Percentiles rank a stretch among this genome's conserved stretches.
These are phyloP conservation scores for Schizopygopsis pylzovi DNA, from an alignment of 2,797 vertebrate genomes.

Conservation along the genomic window DNA sequence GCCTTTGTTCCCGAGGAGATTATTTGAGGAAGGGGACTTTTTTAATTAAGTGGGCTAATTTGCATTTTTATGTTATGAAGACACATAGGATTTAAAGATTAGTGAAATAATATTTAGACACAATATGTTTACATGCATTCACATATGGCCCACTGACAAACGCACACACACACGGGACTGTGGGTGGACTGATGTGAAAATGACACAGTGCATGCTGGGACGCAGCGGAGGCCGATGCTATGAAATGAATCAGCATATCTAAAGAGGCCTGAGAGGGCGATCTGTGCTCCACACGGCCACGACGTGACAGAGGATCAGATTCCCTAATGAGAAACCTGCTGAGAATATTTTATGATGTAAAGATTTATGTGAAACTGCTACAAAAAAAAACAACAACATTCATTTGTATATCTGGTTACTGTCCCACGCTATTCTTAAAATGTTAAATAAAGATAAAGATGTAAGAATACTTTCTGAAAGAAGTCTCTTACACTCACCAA, in stretches of 20 bases:
- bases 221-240: neutral
- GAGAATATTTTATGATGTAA: constrained; percentile 7
- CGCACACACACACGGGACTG: constrained; percentile 5
- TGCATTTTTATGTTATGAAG: constrained; percentile 24
- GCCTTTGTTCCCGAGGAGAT: neutral
- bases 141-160: constrained; percentile 1
- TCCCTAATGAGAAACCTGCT: constrained; percentile 69
- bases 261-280: constrained; percentile 33
- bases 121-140: constrained; percentile 2
- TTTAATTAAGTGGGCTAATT: constrained; percentile 33
- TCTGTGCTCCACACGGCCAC: constrained; percentile 7
- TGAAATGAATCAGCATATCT: constrained; percentile 47
- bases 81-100: constrained; percentile 29
- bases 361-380: neutral
- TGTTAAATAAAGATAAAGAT: neutral
- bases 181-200: constrained; percentile 37
- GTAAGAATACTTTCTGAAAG: too few species aligned
- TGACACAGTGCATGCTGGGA: constrained; percentile 33
- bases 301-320: constrained; percentile 30
- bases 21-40: neutral
- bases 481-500: neutral
- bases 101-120: constrained; percentile 29
- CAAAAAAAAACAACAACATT: neutral
- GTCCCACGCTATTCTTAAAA: neutral
- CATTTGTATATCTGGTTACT: neutral